Percentiles rank a stretch among this genome's conserved stretches.
phyloP scores from a whole-genome alignment of 1,140 invertebrate species.

The Acromyrmex charruanus region DNA sequence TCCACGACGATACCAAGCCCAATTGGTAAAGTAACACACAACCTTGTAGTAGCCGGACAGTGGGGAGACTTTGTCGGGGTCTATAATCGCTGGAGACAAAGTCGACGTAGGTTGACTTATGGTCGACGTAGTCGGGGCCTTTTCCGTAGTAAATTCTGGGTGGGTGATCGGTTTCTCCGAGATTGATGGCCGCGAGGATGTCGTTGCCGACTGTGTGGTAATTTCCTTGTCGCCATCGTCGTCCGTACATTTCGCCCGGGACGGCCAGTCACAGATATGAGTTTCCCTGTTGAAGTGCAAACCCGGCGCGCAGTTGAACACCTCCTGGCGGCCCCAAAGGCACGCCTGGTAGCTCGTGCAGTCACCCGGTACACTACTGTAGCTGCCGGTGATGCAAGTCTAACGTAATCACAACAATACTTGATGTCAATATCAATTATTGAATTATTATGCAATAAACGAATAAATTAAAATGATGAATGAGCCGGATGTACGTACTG shows the following conservation, averaged over 20 bases:
- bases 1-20: slow-evolving; percentile 96
- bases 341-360: slow-evolving; percentile 93
- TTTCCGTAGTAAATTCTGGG: background rate
- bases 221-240: slow-evolving; percentile 12
- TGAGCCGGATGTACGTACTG: background rate
- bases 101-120: slow-evolving; percentile 70
- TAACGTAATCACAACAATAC: slow-evolving; percentile 66
- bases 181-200: background rate
- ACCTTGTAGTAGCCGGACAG: slow-evolving; percentile 86
- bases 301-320: slow-evolving; percentile 91
- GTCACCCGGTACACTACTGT: slow-evolving; percentile 89
- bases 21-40: slow-evolving; percentile 97
- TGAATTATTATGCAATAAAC: background rate
- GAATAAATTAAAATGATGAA: slow-evolving; percentile 26
- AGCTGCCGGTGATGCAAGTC: slow-evolving; percentile 89
- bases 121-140: slow-evolving; percentile 49
- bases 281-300: slow-evolving; percentile 92
- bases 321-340: slow-evolving; percentile 91
- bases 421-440: slow-evolving; percentile 36
- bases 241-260: slow-evolving; percentile 89
- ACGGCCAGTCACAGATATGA: slow-evolving; percentile 93
- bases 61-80: slow-evolving; percentile 83
- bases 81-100: slow-evolving; percentile 78
- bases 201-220: background rate
- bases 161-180: slow-evolving; percentile 25